phyloP scores from a whole-genome alignment of 92 coral and sea anemone genomes.

The Palythoa grandis region DNA sequence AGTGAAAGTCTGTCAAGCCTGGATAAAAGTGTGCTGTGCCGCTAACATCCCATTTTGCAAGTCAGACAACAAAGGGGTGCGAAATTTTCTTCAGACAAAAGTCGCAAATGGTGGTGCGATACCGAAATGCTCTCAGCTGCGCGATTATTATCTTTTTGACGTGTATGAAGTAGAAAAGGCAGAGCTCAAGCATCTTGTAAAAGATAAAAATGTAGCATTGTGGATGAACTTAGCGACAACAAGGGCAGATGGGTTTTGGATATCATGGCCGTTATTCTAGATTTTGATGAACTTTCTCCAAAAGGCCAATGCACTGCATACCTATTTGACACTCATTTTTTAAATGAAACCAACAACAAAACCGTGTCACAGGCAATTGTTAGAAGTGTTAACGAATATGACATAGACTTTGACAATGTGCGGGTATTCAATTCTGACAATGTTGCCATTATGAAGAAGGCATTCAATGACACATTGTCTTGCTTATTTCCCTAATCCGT shows the following conservation, averaged over 20 bases:
- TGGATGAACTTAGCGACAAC: conserved; percentile 58
- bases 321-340: conserved; percentile 52
- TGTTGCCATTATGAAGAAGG: conserved; percentile 74
- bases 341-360: conserved; percentile 60
- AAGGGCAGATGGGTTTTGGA: conserved; percentile 63
- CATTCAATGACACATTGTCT: conserved; percentile 61
- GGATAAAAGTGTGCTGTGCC: conserved; percentile 58
- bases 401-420: conserved; percentile 65
- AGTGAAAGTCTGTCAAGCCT: conserved; percentile 66
- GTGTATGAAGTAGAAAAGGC: conserved; percentile 57
- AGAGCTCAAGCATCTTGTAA: conserved; percentile 46
- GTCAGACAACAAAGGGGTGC: conserved; percentile 57
- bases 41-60: conserved; percentile 32
- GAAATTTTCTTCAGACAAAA: conserved; percentile 48
- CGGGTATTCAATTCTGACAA: conserved; percentile 68
- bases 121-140: conserved; percentile 58
- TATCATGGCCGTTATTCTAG: conserved; percentile 45
- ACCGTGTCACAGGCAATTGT: conserved; percentile 58
- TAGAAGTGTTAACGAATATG: conserved; percentile 54
- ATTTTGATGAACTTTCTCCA: conserved; percentile 50
- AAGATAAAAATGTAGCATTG: conserved; percentile 54
- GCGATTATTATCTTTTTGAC: conserved; percentile 65
- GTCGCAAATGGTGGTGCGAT: conserved; percentile 72
- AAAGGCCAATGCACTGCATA: conserved; percentile 42
- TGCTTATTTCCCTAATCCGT: conserved; percentile 56